phyloP scores from a whole-genome alignment of 2,797 vertebrate genomes.

The Lerista edwardsae region DNA sequence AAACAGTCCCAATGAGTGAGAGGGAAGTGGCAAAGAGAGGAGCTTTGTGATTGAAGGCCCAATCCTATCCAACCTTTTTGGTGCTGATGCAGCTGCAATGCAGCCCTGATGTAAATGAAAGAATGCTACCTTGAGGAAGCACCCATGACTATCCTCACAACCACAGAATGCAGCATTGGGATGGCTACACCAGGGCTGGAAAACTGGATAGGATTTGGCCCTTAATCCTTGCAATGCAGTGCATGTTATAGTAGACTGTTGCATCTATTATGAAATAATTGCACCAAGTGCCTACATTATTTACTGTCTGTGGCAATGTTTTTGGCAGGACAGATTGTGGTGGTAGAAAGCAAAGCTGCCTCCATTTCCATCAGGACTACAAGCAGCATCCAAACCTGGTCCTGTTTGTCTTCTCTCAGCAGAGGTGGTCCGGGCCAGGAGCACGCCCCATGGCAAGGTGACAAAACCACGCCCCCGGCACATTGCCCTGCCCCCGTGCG shows the following conservation, averaged over 20 bases:
- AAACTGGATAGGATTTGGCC: no score
- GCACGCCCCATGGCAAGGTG: no score
- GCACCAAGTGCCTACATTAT: not conserved
- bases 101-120: no score
- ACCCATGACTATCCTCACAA: no score
- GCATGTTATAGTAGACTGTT: not conserved
- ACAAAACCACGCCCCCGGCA: no score
- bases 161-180: no score
- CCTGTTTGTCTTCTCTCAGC: not conserved
- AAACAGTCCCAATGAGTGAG: not conserved
- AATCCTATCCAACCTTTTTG: no score
- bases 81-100: no score
- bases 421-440: no score
- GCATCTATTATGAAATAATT: not conserved
- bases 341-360: not conserved
- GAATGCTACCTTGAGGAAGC: no score
- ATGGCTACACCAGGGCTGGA: no score
- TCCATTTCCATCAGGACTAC: not conserved
- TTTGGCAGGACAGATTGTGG: not conserved
- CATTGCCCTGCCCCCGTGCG: no score
- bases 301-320: not conserved
- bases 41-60: not conserved
- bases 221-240: not conserved
- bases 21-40: not conserved
- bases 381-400: not conserved